phyloP scores from a whole-genome alignment of 2,797 vertebrate species.

The Champsocephalus gunnari region DNA sequence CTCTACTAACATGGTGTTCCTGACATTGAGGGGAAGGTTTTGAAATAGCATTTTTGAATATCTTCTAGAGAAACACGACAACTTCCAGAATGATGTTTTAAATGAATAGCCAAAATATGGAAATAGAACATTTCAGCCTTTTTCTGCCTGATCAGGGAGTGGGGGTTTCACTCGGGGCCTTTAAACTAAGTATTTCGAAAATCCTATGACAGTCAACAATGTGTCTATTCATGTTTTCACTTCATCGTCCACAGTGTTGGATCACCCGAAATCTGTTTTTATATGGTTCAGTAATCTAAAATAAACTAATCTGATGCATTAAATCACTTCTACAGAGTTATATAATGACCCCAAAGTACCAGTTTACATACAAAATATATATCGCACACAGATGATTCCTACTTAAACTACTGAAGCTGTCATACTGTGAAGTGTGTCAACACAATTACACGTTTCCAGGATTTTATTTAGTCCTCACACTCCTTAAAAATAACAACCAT shows the following conservation, averaged over 20 bases:
- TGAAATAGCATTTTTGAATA: neutral
- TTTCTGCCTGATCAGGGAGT: neutral
- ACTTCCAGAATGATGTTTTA: neutral
- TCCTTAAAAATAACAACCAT: slow-evolving; percentile 36
- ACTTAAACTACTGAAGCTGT: slow-evolving; percentile 35
- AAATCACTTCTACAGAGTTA: neutral
- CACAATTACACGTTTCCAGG: slow-evolving; percentile 34
- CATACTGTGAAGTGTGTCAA: slow-evolving; percentile 38
- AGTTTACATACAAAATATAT: neutral
- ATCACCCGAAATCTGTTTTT: neutral
- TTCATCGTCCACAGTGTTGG: neutral
- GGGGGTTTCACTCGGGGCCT: neutral
- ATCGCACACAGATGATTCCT: slow-evolving; percentile 9
- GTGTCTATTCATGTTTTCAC: neutral
- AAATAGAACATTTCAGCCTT: neutral
- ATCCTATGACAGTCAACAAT: neutral
- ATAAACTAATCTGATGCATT: neutral
- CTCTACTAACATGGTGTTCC: no score
- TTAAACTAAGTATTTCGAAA: neutral
- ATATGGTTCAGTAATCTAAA: neutral
- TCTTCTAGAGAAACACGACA: neutral
- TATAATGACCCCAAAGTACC: neutral
- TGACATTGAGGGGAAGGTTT: neutral
- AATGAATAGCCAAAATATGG: neutral
- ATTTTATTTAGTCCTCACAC: slow-evolving; percentile 22